Percentiles rank a stretch among this genome's conserved stretches.
phyloP scores from a whole-genome alignment of 2,888 invertebrate species.

The Nowickia ferox region DNA sequence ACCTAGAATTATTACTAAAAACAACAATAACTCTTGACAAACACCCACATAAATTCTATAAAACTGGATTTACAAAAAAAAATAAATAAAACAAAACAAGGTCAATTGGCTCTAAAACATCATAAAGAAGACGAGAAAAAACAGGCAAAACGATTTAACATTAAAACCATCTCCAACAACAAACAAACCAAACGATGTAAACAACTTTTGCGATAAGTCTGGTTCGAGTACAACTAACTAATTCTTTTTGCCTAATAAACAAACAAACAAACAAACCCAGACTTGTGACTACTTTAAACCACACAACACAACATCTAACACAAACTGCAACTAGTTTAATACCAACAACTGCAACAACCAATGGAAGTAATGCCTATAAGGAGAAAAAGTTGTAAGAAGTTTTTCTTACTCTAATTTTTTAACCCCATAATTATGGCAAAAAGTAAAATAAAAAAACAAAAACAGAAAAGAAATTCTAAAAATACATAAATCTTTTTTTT shows the following conservation, averaged over 20 bases:
- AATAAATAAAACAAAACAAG: constrained; percentile 66
- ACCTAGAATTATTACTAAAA: constrained; percentile 30
- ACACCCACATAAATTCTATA: constrained; percentile 69
- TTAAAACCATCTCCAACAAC: constrained; percentile 26
- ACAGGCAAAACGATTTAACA: constrained; percentile 8
- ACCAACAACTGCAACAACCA: background rate
- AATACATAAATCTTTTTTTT: constrained; percentile 61
- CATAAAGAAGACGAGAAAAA: background rate
- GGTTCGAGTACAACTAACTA: constrained; percentile 6
- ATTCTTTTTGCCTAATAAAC: background rate
- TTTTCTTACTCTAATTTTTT: constrained; percentile 65
- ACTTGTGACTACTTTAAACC: background rate
- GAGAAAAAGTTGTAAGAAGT: background rate
- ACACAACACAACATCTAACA: constrained; percentile 14
- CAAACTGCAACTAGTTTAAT: constrained; percentile 53
- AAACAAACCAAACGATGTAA: constrained; percentile 7
- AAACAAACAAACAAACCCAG: constrained; percentile 9
- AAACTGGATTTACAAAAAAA: constrained; percentile 30
- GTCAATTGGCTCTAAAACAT: constrained; percentile 65
- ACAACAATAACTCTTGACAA: constrained; percentile 61
- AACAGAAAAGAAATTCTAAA: constrained; percentile 50
- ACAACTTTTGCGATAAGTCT: constrained; percentile 42
- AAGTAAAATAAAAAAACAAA: background rate
- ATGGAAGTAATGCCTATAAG: background rate
- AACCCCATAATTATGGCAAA: constrained; percentile 39